These are phyloP conservation scores for Heterocephalus glaber DNA, from an alignment of 2,113 vertebrate genomes.

Conservation along the genomic window DNA sequence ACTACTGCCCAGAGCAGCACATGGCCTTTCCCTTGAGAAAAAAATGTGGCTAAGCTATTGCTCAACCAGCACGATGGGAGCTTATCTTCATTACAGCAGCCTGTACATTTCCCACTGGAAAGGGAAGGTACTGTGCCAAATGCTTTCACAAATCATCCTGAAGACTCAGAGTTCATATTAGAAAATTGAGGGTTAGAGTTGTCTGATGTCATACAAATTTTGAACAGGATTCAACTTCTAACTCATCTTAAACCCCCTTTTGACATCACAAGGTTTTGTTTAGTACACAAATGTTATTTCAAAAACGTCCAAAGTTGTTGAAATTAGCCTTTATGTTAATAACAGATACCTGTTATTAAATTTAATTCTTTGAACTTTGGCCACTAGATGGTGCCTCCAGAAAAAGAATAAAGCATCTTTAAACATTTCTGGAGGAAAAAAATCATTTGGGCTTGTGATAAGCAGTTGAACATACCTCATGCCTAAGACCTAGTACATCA, in stretches of 20 bases:
- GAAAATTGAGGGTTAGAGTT: neutral
- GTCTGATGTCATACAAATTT: neutral
- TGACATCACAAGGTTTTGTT: neutral
- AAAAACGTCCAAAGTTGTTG: slow-evolving; percentile 9
- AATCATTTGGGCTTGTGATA: neutral
- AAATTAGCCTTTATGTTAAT: slow-evolving; percentile 12
- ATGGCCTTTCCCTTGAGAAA: neutral
- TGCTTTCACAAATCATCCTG: neutral
- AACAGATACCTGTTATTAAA: neutral
- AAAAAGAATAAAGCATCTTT: slow-evolving; percentile 17
- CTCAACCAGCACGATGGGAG: neutral
- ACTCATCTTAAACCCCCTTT: neutral
- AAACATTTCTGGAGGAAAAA: neutral
- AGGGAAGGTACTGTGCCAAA: neutral
- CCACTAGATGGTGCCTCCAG: slow-evolving; percentile 65
- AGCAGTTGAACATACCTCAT: neutral
- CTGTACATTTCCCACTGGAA: neutral
- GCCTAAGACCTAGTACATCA: neutral
- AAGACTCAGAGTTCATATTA: neutral
- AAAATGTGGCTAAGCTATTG: neutral
- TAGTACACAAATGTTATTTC: neutral
- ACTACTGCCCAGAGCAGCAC: neutral
- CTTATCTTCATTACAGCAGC: neutral
- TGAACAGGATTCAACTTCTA: neutral
- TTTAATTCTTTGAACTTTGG: slow-evolving; percentile 8